These are phyloP conservation scores for Agelastica alni DNA, from an alignment of 2,888 invertebrate species.

Conservation along the genomic window DNA sequence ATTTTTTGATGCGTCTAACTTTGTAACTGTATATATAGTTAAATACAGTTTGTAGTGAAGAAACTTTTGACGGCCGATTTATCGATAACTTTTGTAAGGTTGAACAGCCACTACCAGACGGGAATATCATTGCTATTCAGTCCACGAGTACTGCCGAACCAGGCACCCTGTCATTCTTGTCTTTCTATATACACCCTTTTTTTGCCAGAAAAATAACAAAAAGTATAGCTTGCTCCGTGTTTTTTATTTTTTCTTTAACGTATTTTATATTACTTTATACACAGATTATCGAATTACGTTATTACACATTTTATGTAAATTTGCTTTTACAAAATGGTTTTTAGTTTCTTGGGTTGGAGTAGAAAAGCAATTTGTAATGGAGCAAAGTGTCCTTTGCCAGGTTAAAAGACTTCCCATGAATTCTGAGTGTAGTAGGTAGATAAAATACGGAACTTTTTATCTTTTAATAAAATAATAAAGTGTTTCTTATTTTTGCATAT, in stretches of 20 bases:
- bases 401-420: slow-evolving; percentile 18
- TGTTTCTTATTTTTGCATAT: too few species aligned
- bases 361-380: slow-evolving; percentile 22
- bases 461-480: slow-evolving; percentile 19
- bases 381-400: slow-evolving; percentile 14
- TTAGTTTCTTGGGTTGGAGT: slow-evolving; percentile 22
- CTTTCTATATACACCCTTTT: slow-evolving; percentile 54
- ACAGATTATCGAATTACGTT: slow-evolving; percentile 31
- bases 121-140: slow-evolving; percentile 54
- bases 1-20: too few species aligned
- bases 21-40: too few species aligned
- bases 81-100: too few species aligned
- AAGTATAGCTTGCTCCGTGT: slow-evolving; percentile 51
- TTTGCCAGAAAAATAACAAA: slow-evolving; percentile 54
- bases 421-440: slow-evolving; percentile 15
- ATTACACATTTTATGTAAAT: slow-evolving; percentile 32
- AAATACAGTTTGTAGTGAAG: too few species aligned
- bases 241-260: slow-evolving; percentile 44
- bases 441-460: slow-evolving; percentile 14
- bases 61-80: too few species aligned
- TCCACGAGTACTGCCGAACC: slow-evolving; percentile 52
- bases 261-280: slow-evolving; percentile 32
- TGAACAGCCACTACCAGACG: slow-evolving; percentile 19
- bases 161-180: slow-evolving; percentile 56
- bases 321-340: slow-evolving; percentile 27